These are phyloP conservation scores for Nomada ruficornis DNA, from an alignment of 2,888 invertebrate species.

Conservation along the genomic window DNA sequence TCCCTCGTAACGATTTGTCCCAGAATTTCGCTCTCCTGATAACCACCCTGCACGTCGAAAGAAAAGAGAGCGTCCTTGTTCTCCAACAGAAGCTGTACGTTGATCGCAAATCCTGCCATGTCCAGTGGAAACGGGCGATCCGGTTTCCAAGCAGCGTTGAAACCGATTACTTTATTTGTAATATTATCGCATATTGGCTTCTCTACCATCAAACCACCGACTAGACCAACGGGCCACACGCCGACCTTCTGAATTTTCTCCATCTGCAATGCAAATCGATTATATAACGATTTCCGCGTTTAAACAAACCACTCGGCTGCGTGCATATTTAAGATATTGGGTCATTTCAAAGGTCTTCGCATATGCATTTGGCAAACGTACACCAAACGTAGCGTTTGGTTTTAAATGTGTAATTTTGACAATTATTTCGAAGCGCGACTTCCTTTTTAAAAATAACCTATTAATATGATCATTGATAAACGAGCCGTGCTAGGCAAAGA, in stretches of 20 bases:
- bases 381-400: too few species aligned
- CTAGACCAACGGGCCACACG: slow-evolving; percentile 98
- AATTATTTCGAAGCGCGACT: too few species aligned
- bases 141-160: slow-evolving; percentile 93
- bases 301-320: neutral
- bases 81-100: slow-evolving; percentile 89
- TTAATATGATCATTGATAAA: too few species aligned
- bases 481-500: too few species aligned
- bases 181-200: slow-evolving; percentile 90
- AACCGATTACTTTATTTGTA: slow-evolving; percentile 87
- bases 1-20: slow-evolving; percentile 89
- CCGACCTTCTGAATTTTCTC: slow-evolving; percentile 92
- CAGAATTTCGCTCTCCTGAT: slow-evolving; percentile 94
- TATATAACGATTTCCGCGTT: slow-evolving; percentile 25
- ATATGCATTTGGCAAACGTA: too few species aligned
- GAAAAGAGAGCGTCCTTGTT: slow-evolving; percentile 92
- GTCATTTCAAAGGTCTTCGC: too few species aligned
- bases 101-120: slow-evolving; percentile 98
- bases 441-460: too few species aligned
- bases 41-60: slow-evolving; percentile 94
- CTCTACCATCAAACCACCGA: slow-evolving; percentile 97
- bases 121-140: slow-evolving; percentile 97
- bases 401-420: too few species aligned
- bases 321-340: too few species aligned
- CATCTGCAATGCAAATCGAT: slow-evolving; percentile 87